Base-by-base conservation (phyloP, 2,888 invertebrate species). In the Pollenia angustigena region DNA sequence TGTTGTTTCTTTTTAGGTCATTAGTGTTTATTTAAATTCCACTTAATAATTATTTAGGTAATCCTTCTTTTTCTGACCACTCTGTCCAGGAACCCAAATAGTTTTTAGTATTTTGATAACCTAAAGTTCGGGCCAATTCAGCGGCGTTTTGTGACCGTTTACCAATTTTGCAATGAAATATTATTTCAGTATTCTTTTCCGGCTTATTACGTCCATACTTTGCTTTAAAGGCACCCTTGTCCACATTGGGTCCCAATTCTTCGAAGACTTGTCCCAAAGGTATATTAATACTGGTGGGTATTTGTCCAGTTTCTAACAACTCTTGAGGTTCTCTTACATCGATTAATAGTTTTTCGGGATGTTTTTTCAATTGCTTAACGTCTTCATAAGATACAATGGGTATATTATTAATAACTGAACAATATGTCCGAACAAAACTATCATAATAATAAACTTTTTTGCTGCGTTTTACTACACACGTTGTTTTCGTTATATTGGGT, bases 281-380 rank as follows among this genome's bases (percentile, higher is more conserved):
- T 92, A 97, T 96, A 90, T 97, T 96, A 79, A 97, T 94, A 90
- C 96, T 96, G 72, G 95, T 95, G 50, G 97, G 97, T 85, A 97
- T 95, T 90, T 94, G 94, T 3, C 97, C 97, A 88, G 95, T 95
- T 90, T 96, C 95, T 87, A 94, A 92, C 16, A 97, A 92, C 93
- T 97, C 97, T 14, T 94, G 93, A 48, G 96, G 96, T 91, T 97
- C 96, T 89, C 97, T 95, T 0, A 97, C 97, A 94, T 97, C 97
- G 85, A 97, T 94, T 42, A 97, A 94, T 14, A 96, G 90, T 76
- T 95, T 94, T 66, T 92, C 92, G 10, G 93, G 91, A 10, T 93
- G 90, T 69, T 94, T 93, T 76, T 93, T 92, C 72, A 94, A 91
- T 18, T 93, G 92, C 89, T 94, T 93, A 2, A 95, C 90, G 72